These are phyloP conservation scores for Sebastes fasciatus DNA, from an alignment of 2,113 vertebrate genomes.

Conservation along the genomic window DNA sequence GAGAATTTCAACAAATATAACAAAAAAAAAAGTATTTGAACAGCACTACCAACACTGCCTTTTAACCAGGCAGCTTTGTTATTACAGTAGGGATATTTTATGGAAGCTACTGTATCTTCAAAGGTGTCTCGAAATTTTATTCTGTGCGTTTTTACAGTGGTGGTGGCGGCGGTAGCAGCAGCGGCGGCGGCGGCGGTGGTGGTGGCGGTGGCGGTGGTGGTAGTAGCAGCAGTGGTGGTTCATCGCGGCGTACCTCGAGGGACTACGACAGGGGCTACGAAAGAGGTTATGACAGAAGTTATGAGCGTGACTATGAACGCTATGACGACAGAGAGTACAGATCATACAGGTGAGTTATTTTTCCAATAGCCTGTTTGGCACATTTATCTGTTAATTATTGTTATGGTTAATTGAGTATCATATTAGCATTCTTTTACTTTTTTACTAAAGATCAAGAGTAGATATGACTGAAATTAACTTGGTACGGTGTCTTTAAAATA, in stretches of 20 bases:
- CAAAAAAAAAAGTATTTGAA: no score
- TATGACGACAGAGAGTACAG: slow-evolving; percentile 94
- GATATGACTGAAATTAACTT: neutral
- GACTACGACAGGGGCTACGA: slow-evolving; percentile 90
- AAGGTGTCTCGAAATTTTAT: no score
- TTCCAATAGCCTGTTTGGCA: neutral
- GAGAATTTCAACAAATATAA: no score
- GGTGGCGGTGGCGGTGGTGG: rapidly evolving
- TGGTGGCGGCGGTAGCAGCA: neutral
- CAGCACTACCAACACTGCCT: no score
- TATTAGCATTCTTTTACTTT: neutral
- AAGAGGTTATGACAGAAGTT: slow-evolving; percentile 88
- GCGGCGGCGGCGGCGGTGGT: rapidly evolving
- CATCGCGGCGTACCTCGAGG: slow-evolving; percentile 59
- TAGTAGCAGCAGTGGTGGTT: neutral
- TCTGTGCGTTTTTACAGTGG: slow-evolving; percentile 30
- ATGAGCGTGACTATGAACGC: slow-evolving; percentile 81
- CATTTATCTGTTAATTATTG: neutral
- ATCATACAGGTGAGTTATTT: slow-evolving; percentile 88
- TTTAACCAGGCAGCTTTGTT: neutral
- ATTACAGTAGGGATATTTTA: neutral
- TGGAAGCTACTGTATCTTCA: neutral
- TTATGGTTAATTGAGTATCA: neutral
- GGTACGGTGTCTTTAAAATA: neutral
- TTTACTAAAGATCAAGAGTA: neutral